phyloP scores from a whole-genome alignment of 2,888 invertebrate genomes.

The Bombylius discolor region DNA sequence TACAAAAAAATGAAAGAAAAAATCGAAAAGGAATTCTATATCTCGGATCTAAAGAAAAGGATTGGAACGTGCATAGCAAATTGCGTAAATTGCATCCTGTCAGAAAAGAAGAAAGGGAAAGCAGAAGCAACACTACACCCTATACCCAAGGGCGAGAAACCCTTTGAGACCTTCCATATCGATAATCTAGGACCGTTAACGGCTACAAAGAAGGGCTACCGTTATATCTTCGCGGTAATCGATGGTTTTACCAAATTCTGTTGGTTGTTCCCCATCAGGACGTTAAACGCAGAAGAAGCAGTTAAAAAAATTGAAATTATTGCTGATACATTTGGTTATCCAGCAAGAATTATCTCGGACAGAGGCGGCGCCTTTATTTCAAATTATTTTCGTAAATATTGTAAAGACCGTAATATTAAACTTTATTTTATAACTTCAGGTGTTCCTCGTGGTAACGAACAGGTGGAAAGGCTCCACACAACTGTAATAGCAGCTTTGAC shows the following conservation, averaged over 20 bases:
- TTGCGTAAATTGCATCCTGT: constrained; percentile 10
- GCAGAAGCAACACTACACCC: constrained; percentile 22
- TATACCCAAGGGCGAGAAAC: constrained; percentile 22
- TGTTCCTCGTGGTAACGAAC: constrained; percentile 11
- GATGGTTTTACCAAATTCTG: constrained; percentile 24
- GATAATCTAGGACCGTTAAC: constrained; percentile 27
- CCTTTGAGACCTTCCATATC: constrained; percentile 22
- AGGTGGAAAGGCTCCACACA: constrained; percentile 11
- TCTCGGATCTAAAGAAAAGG: background rate
- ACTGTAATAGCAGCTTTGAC: constrained; percentile 10
- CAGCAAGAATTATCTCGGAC: constrained; percentile 7
- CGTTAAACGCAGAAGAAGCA: constrained; percentile 10
- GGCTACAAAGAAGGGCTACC: constrained; percentile 17
- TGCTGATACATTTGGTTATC: constrained; percentile 11
- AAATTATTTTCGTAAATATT: constrained; percentile 9
- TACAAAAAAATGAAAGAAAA: constrained; percentile 1
- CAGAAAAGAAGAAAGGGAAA: constrained; percentile 21
- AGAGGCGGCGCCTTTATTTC: constrained; percentile 12
- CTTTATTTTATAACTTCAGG: constrained; percentile 9
- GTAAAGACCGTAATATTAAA: constrained; percentile 7
- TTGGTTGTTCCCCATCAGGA: constrained; percentile 13
- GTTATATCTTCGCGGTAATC: constrained; percentile 23
- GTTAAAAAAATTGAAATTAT: constrained; percentile 9
- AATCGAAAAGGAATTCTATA: background rate
- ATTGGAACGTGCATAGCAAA: background rate